phyloP scores from a whole-genome alignment of 2,797 vertebrate species.

The Melanotaenia boesemani region DNA sequence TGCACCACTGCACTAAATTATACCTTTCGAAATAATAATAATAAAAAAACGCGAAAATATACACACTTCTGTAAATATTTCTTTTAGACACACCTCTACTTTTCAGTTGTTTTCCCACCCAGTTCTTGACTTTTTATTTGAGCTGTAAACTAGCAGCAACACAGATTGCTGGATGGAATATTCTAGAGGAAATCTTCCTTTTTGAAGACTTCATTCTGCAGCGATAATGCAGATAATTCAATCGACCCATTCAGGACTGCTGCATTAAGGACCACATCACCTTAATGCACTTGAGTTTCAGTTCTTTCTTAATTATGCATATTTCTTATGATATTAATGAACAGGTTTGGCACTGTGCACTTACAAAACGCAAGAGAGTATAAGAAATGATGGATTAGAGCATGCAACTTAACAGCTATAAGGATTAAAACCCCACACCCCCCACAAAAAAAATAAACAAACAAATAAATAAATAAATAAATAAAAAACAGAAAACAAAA shows the following conservation, averaged over 20 bases:
- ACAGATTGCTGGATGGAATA: not conserved
- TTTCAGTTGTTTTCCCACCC: not conserved
- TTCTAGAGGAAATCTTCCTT: not conserved
- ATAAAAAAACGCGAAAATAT: not conserved
- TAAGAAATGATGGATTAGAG: not conserved
- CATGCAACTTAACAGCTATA: not conserved
- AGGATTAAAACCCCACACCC: not conserved
- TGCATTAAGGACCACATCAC: too few relatives aligned
- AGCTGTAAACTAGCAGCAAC: constrained; percentile 2
- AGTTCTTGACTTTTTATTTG: constrained; percentile 8
- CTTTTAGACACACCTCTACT: not conserved
- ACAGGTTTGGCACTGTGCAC: not conserved
- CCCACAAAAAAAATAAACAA: not conserved
- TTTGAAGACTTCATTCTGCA: constrained; percentile 11
- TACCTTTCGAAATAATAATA: not conserved
- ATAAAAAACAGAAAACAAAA: too few relatives aligned
- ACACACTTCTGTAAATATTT: not conserved
- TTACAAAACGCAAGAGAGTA: constrained; percentile 3
- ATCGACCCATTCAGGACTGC: too few relatives aligned
- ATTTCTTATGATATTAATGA: not conserved
- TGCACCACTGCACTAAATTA: not conserved
- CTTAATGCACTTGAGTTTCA: constrained; percentile 29
- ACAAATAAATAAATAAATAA: too few relatives aligned
- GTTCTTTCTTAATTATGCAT: constrained; percentile 25
- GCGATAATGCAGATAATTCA: not conserved